Base-by-base conservation (phyloP, 2,797 vertebrate species). In the Sebastes wilsoni region DNA sequence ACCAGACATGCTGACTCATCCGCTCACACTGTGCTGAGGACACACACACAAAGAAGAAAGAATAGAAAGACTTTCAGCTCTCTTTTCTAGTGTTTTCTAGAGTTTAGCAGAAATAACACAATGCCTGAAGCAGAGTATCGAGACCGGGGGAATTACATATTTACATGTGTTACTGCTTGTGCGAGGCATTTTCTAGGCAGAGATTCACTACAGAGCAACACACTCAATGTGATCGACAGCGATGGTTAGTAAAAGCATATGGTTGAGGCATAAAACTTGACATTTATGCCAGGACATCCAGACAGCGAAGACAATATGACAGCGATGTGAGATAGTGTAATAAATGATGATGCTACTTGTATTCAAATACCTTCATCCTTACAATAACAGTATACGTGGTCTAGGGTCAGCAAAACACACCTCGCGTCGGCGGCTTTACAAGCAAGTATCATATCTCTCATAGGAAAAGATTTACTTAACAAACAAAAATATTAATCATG, bases 1-100 rank as follows among this genome's bases (percentile, higher is more conserved):
- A 87, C 62, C 79, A 92, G 85, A 88, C 77, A 23, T 69, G 81
- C 89, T 90, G 86, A 93, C 52, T 92, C 90, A 89, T 84, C 77
- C 34, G 30, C 87, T 87, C 81, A 72, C 80, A 66, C 82, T 32
- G 18, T 16, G 18, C 16, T 23, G 30, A 76, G 55, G 62, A 79
- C 54, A 64, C 56, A 79, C 12, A 62, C 1, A 68, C 6, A 27
- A 3, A 58, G 18, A 58, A 22, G 14, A 38, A 78, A 80, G 56
- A 64, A 52, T 56, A 66, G 56, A 77, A 66, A 42, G 7, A 38
- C 38, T 67, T 81, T 70, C 12, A 64, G 46, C 28, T 72, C 18
- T 72, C 25, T 76, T 72, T 79, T 77, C 18, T 58, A 32, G 36
- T 49, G 20, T 76, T 72, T 79, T 77, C 18, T 58, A 32, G 36